Conservation (phyloP, 2,888 invertebrate genomes). For the Phania funesta region DNA sequence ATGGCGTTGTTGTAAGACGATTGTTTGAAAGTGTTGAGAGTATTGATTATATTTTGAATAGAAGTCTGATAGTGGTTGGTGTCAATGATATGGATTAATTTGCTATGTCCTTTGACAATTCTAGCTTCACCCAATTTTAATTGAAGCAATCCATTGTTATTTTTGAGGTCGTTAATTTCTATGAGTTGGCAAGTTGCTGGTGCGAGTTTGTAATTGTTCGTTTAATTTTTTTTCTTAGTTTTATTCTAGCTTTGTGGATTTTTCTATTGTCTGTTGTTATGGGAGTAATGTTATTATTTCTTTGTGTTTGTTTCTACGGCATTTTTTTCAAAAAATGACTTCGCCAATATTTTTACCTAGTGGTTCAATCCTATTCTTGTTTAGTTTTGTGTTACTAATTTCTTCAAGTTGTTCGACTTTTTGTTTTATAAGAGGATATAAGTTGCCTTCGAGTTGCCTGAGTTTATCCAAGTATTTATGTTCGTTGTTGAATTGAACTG, state of each 20-base stretch:
- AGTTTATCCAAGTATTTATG: neutral
- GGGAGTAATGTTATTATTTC: neutral
- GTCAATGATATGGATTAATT: neutral
- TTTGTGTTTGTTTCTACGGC: slow-evolving; percentile 1
- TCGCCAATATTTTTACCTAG: neutral
- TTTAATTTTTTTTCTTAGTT: neutral
- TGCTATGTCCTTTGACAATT: neutral
- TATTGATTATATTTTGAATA: neutral
- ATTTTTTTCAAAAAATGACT: neutral
- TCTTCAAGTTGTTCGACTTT: neutral
- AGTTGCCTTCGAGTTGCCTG: neutral
- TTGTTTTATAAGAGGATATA: neutral
- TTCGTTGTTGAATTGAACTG: neutral
- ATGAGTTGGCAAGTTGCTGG: neutral
- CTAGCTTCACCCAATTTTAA: neutral
- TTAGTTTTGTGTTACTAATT: neutral
- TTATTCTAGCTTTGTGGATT: slow-evolving; percentile 7
- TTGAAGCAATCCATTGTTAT: neutral
- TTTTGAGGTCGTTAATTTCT: neutral
- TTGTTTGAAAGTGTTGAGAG: neutral
- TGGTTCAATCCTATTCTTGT: neutral
- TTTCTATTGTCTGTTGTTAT: slow-evolving; percentile 1
- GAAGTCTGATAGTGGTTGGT: neutral
- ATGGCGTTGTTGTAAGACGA: neutral
- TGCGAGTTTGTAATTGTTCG: neutral